Base-by-base conservation (phyloP, 2,888 invertebrate genomes). In the Saturnia japonica region DNA sequence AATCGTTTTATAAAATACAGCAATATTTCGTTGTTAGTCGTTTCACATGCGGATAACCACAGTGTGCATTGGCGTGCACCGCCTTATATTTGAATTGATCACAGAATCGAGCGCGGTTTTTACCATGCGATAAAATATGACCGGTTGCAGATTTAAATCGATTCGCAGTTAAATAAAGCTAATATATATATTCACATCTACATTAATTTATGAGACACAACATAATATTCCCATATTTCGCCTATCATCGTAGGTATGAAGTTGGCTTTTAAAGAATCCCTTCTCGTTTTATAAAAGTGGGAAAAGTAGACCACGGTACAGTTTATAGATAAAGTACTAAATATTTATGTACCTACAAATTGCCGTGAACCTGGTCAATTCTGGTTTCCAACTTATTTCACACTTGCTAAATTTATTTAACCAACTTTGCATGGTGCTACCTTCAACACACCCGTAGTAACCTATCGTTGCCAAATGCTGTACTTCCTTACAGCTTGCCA, bases 81-180 rank as follows among this genome's bases (percentile, higher is more conserved):
- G 19, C 40, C 64, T 64, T 64, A 19, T 64, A 62, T 62, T 40
- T 34, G 64, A 64, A 64, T 64, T 64, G 64, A 64, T 64, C 64
- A 64, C 64, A 40, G 64, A 40, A 64, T 64, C 40, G n/a, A 7
- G 40, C 34, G 64, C n/a, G 64, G 64, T 64, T 40, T 62, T 40
- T 64, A n/a, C 64, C n/a, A 40, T 34, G 16, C 40, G 12, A 40
- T 40, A 64, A 64, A 64, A 34, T 64, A 40, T 64, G 64, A 64
- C 64, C 40, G 64, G 40, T 40, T 40, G 34, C 64, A 40, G 64
- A 40, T 40, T 64, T 40, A 64, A 40, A 64, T 64, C 34, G 64
- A 64, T 64, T 64, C 4, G 8, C 40, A 64, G 40, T 19, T 64
- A 14, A 60, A 60, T 60, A 14, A 60, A 60, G 14, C 57, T 28